These are phyloP conservation scores for Bujurquina vittata DNA, from an alignment of 2,113 vertebrate genomes.

Conservation along the genomic window DNA sequence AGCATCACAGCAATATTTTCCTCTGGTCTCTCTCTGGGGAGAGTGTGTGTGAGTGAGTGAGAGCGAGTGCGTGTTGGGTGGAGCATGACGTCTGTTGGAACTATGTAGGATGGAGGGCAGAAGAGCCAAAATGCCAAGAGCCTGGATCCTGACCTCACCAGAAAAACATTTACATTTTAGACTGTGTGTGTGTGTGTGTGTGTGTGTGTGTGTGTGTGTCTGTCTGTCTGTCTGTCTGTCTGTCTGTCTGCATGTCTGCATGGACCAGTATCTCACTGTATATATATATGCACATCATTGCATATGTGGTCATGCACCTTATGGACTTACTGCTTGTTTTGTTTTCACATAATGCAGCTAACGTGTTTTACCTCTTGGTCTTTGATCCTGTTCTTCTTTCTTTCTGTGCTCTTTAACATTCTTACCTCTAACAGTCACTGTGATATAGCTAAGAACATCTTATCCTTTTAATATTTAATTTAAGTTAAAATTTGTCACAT, in stretches of 20 bases:
- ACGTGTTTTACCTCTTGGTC: conserved; percentile 58
- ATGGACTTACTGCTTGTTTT: conserved; percentile 46
- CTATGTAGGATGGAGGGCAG: conserved; percentile 45
- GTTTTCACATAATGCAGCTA: conserved; percentile 54
- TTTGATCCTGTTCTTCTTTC: conserved; percentile 56
- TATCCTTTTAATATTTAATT: conserved; percentile 31
- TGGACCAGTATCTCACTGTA: conserved; percentile 24
- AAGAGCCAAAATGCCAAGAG: conserved; percentile 61
- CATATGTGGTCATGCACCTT: conserved; percentile 19
- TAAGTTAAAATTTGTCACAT: not conserved
- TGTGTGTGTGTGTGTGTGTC: not conserved
- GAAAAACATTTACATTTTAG: conserved; percentile 72
- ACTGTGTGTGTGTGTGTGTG: conserved; percentile 18
- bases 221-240: conserved; percentile 3
- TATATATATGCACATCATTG: conserved; percentile 22
- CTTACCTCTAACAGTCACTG: not conserved
- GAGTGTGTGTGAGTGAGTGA: not conserved
- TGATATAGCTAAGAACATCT: conserved; percentile 28
- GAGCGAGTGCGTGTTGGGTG: not conserved
- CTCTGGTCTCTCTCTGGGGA: conserved; percentile 55
- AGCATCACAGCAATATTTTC: conserved; percentile 68
- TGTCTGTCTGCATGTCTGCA: conserved; percentile 20
- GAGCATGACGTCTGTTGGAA: conserved; percentile 50
- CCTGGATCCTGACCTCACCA: conserved; percentile 73
- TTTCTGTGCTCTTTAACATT: conserved; percentile 38